Base-by-base conservation (phyloP, 2,113 vertebrate genomes). In the Microtus pennsylvanicus region DNA sequence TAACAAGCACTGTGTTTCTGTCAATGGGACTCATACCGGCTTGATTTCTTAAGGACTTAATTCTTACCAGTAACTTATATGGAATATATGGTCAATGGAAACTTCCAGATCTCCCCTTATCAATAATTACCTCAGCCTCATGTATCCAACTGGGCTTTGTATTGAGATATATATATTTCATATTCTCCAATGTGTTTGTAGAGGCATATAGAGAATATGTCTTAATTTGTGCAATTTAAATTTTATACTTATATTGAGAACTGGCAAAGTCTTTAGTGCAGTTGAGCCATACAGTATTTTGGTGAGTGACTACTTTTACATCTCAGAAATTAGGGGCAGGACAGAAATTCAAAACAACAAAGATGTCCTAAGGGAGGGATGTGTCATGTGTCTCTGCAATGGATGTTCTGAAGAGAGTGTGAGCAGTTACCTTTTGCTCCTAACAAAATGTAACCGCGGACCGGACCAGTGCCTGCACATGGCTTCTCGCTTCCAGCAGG, bases 11-110 rank as follows among this genome's bases (percentile, higher is more conserved):
- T 24, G 7, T 10, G 7, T 76, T 94, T 87, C 77, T 52, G 24
- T 61, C 87, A 24, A 83, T 63, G 58, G 74, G 47, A 77, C 22
- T 69, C 67, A 88, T 47, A 22, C 3, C 28, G 24, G 63, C 52
- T 52, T 94, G 78, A 85, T 67, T 94, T 97, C 65, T 76, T 5
- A 12, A 89, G 74, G 9, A 93, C 4, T 17, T 75, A 33, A 14
- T 90, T 83, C 69, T 76, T 35, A 47, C 11, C 58, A 77, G 3
- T 52, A 17, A 81, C 14, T 30, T 65, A 52, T 10, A 67, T 1
- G 92, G 83, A 87, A 45, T 75, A 75, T 95, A 91, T 70, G n/a
- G 72, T 88, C 92, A 72, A 13, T 55, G 58, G 22, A 94, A 94
- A 70, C n/a, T 33, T n/a, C 55, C 30, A 50, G 21, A 50, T 92